Evolutionary conservation across 2,113 vertebrate genomes (phyloP), one percentile per base, ranked within the genome.

Genomic region (Hymenochirus boettgeri): DNA sequence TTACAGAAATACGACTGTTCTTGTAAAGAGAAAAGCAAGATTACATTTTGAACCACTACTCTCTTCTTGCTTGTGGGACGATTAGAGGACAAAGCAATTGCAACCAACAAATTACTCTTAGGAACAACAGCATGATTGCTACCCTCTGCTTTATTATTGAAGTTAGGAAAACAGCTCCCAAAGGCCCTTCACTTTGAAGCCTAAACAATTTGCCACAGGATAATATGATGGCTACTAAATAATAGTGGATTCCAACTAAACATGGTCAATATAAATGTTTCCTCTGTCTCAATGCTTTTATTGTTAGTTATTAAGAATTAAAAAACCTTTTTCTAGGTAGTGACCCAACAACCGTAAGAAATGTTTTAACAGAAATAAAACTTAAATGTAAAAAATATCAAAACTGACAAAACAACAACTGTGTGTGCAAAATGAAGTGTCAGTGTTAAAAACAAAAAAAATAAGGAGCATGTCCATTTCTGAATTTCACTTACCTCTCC

Each of bases 221-320:
- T 87, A 92, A 89, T 88, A 84, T 88, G 84, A 87, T 72, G 83
- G 83, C 82, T 82, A 82, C 87, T 88, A 93, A 93, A 89, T 88
- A 92, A 90, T 76, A 88, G 81, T 82, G 78, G 75, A 80, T 72
- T 88, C 76, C 82, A 77, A 80, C 78, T 81, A 77, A 86, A 88
- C 83, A 88, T 85, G 85, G 88, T 84, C 85, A 91, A 83, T 81
- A 83, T 78, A 75, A 86, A 83, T 82, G 79, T 84, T 85, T 80
- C 79, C 81, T 84, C 83, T 88, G 88, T 83, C 87, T 78, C 79
- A 73, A 66, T 19, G 18, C 21, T 22, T 48, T 11, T 48, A 83
- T 77, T 85, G 83, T 77, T 73, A 65, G 74, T 61, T 72, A 15
- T 42, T n/a, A 39, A 39, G 10, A 6, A 39, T 13, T 33, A 10